Evolutionary conservation across 2,888 invertebrate species (phyloP), one percentile per base, ranked within the genome.

Genomic region (Pycnomerus fuliginosus): DNA sequence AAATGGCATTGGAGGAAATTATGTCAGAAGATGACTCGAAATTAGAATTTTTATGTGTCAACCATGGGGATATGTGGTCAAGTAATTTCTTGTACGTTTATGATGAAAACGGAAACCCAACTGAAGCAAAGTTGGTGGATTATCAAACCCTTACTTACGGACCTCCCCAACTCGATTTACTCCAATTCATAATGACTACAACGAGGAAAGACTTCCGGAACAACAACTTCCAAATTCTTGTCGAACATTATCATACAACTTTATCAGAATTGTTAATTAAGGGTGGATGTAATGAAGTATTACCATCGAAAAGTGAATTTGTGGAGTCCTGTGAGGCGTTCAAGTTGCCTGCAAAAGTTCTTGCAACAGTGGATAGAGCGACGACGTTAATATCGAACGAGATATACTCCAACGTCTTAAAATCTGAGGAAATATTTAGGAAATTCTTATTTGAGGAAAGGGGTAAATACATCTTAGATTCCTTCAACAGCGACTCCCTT

Each of bases 1-100:
- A 8, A 20, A 8, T 5, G 8, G 8, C 20, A 20, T 20, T 20
- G 8, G 20, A 20, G 8, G 20, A 20, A 20, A 5, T 20, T 4
- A 4, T 20, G 20, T 20, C 20, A 5, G 20, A 5, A 4, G 8
- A 20, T 8, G 20, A 5, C 20, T 4, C 4, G 20, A 20, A 20
- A 20, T 20, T 8, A 8, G 25, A n/a, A n/a, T n/a, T n/a, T 12
- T 10, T 4, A 5, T 15, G 29, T 1, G 10, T 65, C 3, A 30
- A 64, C 2, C 69, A 69, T 34, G 60, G 62, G 13, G 68, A 68
- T 44, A 40, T 68, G 17, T 68, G 69, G 69, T 45, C 50, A 2
- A 67, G 63, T 30, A 69, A 69, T 44, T 63, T 69, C 29, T 43
- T 69, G 13, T 64, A 60, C 46, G 42, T 37, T 13, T 65, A 65